Conservation (phyloP, 1,140 invertebrate genomes). For the Phymorhynchus buccinoides region DNA sequence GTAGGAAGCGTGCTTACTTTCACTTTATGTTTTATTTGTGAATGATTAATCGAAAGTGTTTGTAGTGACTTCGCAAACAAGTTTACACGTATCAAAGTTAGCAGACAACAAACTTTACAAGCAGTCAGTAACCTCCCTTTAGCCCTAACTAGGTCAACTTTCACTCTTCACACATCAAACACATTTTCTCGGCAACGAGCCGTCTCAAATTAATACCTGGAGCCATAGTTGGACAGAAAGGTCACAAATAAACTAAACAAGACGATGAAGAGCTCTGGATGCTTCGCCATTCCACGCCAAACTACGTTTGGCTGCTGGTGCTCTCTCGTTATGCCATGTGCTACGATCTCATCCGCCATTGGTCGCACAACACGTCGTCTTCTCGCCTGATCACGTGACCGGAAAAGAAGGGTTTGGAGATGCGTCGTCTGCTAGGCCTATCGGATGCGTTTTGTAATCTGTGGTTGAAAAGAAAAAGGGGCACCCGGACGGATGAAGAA, state of each 20-base stretch:
- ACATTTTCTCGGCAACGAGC: background rate
- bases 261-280: conserved; percentile 55
- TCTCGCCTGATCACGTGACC: conserved; percentile 28
- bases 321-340: conserved; percentile 46
- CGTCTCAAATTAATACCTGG: conserved; percentile 46
- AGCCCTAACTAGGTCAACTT: background rate
- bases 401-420: background rate
- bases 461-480: too few species aligned
- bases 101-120: too few species aligned
- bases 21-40: too few species aligned
- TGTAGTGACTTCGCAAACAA: too few species aligned
- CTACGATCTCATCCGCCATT: conserved; percentile 56
- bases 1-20: too few species aligned
- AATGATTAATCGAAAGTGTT: too few species aligned
- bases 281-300: conserved; percentile 56
- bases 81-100: background rate
- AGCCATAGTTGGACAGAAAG: conserved; percentile 54
- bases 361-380: conserved; percentile 54
- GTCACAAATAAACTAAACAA: conserved; percentile 45
- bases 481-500: too few species aligned
- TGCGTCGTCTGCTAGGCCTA: conserved; percentile 31
- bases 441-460: too few species aligned
- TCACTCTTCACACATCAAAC: background rate
- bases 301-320: conserved; percentile 42
- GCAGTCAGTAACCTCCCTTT: background rate